phyloP scores from a whole-genome alignment of 2,888 invertebrate species.

The Harpalus rubripes region DNA sequence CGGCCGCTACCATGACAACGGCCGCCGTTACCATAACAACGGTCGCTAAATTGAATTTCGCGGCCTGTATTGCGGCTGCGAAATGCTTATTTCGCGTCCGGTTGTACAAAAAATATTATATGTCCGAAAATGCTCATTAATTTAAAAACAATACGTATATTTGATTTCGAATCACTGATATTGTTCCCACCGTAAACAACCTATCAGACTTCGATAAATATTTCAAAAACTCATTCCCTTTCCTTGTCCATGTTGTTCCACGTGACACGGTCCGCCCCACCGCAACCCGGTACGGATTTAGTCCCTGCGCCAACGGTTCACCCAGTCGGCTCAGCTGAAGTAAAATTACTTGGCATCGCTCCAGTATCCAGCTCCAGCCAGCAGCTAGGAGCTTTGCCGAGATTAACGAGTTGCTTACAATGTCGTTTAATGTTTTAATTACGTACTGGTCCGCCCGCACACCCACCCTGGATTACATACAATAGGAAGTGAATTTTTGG shows the following conservation, averaged over 20 bases:
- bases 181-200: too few species aligned
- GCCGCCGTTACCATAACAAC: too few species aligned
- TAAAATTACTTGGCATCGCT: conserved; percentile 57
- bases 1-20: too few species aligned
- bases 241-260: not conserved
- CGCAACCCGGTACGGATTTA: not conserved
- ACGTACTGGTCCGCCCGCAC: conserved; percentile 16
- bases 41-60: too few species aligned
- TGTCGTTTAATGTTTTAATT: conserved; percentile 67
- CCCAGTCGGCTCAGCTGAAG: conserved; percentile 17
- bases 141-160: too few species aligned
- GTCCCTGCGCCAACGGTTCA: not conserved
- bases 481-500: not conserved
- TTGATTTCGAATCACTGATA: too few species aligned
- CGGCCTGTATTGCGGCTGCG: too few species aligned
- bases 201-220: too few species aligned
- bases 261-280: not conserved
- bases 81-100: too few species aligned
- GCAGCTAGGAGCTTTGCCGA: conserved; percentile 54
- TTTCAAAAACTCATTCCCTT: too few species aligned
- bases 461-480: not conserved
- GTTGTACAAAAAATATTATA: too few species aligned
- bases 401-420: conserved; percentile 67
- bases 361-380: not conserved
- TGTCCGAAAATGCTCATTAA: too few species aligned